Percentiles rank a stretch among this genome's conserved stretches.
phyloP scores from a whole-genome alignment of 2,113 vertebrate genomes.

The Clarias magur region DNA sequence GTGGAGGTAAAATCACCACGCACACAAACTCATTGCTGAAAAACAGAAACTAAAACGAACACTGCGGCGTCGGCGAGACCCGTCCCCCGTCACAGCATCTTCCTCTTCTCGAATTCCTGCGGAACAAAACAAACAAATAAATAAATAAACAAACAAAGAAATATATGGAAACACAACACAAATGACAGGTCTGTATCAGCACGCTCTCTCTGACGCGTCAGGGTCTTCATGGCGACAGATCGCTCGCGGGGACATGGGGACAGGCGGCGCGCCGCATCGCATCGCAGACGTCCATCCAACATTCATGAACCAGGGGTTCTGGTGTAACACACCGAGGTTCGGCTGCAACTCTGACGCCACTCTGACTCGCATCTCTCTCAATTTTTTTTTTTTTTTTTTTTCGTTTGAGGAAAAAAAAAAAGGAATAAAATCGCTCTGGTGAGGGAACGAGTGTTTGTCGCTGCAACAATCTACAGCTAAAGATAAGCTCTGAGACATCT shows the following conservation, averaged over 20 bases:
- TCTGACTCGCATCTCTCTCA: no score
- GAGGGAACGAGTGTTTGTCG: no score
- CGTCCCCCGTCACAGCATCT: conserved; percentile 70
- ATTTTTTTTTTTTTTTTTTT: no score
- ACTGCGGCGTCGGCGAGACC: neutral
- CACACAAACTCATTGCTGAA: neutral
- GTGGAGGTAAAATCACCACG: conserved; percentile 6
- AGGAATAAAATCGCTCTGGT: no score
- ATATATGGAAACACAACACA: neutral
- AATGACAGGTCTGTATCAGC: neutral
- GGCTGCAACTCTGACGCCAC: neutral
- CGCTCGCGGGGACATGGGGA: neutral
- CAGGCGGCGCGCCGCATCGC: neutral
- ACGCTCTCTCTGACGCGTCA: neutral
- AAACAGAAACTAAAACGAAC: neutral
- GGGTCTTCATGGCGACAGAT: neutral
- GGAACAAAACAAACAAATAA: conserved; percentile 40
- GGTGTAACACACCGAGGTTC: neutral
- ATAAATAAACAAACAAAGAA: neutral
- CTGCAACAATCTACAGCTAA: no score
- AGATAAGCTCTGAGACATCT: no score
- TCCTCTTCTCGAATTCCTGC: conserved; percentile 82
- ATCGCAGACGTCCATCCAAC: neutral
- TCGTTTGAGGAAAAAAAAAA: no score
- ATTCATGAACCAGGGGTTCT: neutral